These are phyloP conservation scores for Solea solea DNA, from an alignment of 2,113 vertebrate species.

Conservation along the genomic window DNA sequence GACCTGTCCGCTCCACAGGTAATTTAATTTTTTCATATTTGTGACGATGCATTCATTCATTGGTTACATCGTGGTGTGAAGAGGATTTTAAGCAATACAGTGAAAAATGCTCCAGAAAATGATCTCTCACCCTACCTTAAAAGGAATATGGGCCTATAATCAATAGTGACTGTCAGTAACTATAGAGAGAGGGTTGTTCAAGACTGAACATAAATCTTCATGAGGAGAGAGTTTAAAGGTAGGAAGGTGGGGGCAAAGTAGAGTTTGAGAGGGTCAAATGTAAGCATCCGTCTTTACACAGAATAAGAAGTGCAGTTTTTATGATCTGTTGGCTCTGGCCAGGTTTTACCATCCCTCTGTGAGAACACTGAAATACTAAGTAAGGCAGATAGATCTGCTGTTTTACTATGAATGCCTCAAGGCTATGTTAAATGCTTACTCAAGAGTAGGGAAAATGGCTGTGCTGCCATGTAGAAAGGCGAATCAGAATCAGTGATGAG, in stretches of 20 bases:
- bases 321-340: background rate
- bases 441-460: slow-evolving; percentile 36
- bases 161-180: slow-evolving; percentile 54
- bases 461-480: slow-evolving; percentile 53
- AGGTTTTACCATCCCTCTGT: background rate
- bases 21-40: no score
- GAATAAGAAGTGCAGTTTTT: slow-evolving; percentile 76
- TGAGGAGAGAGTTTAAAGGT: slow-evolving; percentile 16
- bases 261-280: slow-evolving; percentile 51
- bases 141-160: no score
- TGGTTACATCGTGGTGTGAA: no score
- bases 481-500: slow-evolving; percentile 39
- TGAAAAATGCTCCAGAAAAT: no score
- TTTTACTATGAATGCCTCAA: background rate
- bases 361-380: background rate
- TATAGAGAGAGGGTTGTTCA: slow-evolving; percentile 75
- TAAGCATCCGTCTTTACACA: slow-evolving; percentile 14
- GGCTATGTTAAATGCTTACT: slow-evolving; percentile 40
- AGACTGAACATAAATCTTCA: no score
- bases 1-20: no score
- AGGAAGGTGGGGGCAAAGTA: slow-evolving; percentile 24
- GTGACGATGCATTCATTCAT: no score
- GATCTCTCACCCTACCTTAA: no score
- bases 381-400: background rate
- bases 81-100: no score